Percentiles rank a stretch among this genome's conserved stretches.
phyloP scores from a whole-genome alignment of 1,140 invertebrate species.

The Globodera rostochiensis region DNA sequence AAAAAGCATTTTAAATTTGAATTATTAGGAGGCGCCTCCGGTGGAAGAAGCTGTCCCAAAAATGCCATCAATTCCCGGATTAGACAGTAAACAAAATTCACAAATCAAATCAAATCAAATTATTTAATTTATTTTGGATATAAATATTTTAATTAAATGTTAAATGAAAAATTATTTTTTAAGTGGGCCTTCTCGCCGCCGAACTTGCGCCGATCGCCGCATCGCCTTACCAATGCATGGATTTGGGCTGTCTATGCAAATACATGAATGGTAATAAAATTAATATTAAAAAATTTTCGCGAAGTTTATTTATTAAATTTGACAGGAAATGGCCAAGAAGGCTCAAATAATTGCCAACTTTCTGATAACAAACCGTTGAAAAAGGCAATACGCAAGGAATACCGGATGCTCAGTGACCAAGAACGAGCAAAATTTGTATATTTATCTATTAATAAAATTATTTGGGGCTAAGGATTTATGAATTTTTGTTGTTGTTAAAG shows the following conservation, averaged over 20 bases:
- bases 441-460: background rate
- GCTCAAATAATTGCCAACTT: background rate
- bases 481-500: conserved; percentile 3
- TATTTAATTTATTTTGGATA: background rate
- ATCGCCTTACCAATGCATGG: conserved; percentile 56
- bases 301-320: background rate
- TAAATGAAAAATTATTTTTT: background rate
- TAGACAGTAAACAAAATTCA: conserved; percentile 7
- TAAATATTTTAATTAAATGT: background rate
- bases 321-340: background rate
- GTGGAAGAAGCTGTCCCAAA: conserved; percentile 44
- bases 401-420: conserved; percentile 42
- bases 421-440: conserved; percentile 30
- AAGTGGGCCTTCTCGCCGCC: conserved; percentile 31
- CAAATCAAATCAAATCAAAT: too few species aligned
- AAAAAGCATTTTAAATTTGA: background rate
- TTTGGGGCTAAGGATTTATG: background rate
- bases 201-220: conserved; percentile 48
- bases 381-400: conserved; percentile 52
- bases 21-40: conserved; percentile 35
- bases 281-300: background rate
- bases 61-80: conserved; percentile 45
- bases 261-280: background rate
- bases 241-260: conserved; percentile 39
- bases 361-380: conserved; percentile 7